Base-by-base conservation (phyloP, 2,797 vertebrate genomes). In the Petrocephalus schoutedeni region DNA sequence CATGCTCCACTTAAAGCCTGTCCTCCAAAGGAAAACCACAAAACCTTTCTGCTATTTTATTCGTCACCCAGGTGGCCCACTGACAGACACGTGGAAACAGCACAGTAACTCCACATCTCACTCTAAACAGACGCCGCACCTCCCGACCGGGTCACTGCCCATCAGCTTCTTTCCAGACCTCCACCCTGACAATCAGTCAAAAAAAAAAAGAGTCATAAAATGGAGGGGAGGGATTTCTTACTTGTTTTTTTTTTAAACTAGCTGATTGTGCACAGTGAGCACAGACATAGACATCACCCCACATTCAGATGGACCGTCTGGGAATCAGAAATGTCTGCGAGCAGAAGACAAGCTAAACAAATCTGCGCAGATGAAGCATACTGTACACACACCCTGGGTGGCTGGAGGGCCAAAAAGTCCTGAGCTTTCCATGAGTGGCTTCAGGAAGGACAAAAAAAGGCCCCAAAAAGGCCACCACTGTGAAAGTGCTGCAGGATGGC, bases 11-110 rank as follows among this genome's bases (percentile, higher is more conserved):
- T 6, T 57, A 83, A 53, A 84, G 82, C 21, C 45, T 14, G 21
- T 21, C 49, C 49, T 12, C n/a, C 2, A 1, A 10, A 58, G 21
- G 12, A n/a, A 58, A 49, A 53, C 6, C 53, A 41, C 45, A 85
- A 61, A 41, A 41, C 45, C 85, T 84, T 84, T 16, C 53, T 84
- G 87, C 57, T 16, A 67, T 85, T 88, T 64, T 36, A n/a, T 53
- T 51, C 49, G 4, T 88, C 41, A 51, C 49, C 57, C 14, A 56
- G 23, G 49, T 7, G 36, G 28, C 58, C 41, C 32, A 41, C 85
- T 45, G 41, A 86, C 58, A 64, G 23, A 86, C 56, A 2, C 16
- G 16, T 28, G 45, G 23, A 21, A 28, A 57, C 28, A 86, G 56
- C 6, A 12, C 32, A 64, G 36, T 9, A 12, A 64, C 28, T 54